Evolutionary conservation across 2,888 invertebrate genomes (phyloP).

Genomic region (Andrena bicolor): DNA sequence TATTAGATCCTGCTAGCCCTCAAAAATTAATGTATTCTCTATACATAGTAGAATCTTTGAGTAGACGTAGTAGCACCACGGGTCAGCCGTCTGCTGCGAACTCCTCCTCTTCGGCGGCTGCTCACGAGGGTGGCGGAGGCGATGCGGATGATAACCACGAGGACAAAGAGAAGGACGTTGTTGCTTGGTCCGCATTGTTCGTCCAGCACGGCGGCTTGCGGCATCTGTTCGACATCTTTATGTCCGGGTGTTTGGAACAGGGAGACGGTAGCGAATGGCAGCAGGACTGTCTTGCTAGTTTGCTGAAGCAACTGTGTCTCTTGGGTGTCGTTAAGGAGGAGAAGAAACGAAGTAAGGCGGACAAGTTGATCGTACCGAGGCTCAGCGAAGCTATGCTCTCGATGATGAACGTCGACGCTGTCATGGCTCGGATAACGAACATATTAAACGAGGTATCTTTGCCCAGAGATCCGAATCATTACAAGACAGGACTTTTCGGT

Average conservation of each 20-base stretch:
- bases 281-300: constrained; percentile 95
- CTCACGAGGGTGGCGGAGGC: constrained; percentile 72
- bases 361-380: constrained; percentile 90
- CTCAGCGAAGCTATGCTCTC: constrained; percentile 91
- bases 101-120: constrained; percentile 62
- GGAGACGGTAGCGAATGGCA: constrained; percentile 96
- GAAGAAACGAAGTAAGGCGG: constrained; percentile 85
- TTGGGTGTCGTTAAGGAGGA: constrained; percentile 90
- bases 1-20: constrained; percentile 95
- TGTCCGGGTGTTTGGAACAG: constrained; percentile 90
- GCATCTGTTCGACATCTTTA: constrained; percentile 96
- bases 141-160: constrained; percentile 72
- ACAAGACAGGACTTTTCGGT: constrained; percentile 97
- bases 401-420: constrained; percentile 94
- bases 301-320: constrained; percentile 94
- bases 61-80: constrained; percentile 77
- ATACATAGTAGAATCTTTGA: constrained; percentile 94
- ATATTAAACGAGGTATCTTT: constrained; percentile 95
- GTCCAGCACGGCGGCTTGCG: constrained; percentile 95
- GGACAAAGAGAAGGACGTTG: constrained; percentile 77
- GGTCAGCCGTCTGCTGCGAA: constrained; percentile 62
- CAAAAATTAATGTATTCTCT: constrained; percentile 98
- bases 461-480: constrained; percentile 92
- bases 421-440: constrained; percentile 93
- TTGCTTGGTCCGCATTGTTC: constrained; percentile 91